These are phyloP conservation scores for Caenorhabditis sulstoni DNA, from an alignment of 2,888 invertebrate genomes.

Conservation along the genomic window DNA sequence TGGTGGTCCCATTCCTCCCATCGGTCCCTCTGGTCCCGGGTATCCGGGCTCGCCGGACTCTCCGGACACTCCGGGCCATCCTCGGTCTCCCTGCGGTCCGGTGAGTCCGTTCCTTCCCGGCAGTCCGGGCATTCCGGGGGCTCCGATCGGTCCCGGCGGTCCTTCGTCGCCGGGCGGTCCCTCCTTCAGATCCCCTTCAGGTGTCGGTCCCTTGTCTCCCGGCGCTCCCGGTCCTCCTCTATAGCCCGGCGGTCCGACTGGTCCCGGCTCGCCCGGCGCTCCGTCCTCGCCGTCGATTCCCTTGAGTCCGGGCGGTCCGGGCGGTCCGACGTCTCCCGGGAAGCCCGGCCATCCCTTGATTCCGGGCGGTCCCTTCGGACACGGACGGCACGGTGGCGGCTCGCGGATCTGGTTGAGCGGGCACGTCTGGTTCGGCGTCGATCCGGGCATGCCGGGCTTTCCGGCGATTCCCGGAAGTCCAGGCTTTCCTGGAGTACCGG, in stretches of 20 bases:
- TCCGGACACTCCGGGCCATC: slow-evolving; percentile 77
- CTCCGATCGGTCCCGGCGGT: slow-evolving; percentile 79
- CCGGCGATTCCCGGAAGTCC: slow-evolving; percentile 77
- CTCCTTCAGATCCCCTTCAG: slow-evolving; percentile 72
- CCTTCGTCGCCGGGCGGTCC: slow-evolving; percentile 78
- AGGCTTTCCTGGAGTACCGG: slow-evolving; percentile 78
- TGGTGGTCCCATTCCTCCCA: slow-evolving; percentile 76
- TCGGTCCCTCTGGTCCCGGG: slow-evolving; percentile 77
- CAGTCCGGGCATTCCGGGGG: slow-evolving; percentile 78
- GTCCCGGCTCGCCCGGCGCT: slow-evolving; percentile 75
- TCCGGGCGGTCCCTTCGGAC: slow-evolving; percentile 77
- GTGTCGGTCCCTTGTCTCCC: slow-evolving; percentile 80
- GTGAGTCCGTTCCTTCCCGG: slow-evolving; percentile 79
- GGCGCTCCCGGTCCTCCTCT: slow-evolving; percentile 79
- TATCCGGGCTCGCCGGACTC: slow-evolving; percentile 78
- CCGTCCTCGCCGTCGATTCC: slow-evolving; percentile 80
- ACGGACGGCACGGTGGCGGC: slow-evolving; percentile 80
- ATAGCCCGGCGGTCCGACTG: slow-evolving; percentile 72
- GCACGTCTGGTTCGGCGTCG: slow-evolving; percentile 80
- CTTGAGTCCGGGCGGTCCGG: slow-evolving; percentile 78
- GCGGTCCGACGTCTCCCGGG: slow-evolving; percentile 79
- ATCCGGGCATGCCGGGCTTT: slow-evolving; percentile 78
- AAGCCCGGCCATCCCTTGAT: slow-evolving; percentile 81
- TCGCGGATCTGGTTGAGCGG: slow-evolving; percentile 77
- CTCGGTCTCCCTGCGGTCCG: slow-evolving; percentile 70